These are phyloP conservation scores for Ornithoptera priamus DNA, from an alignment of 2,888 invertebrate species.

Conservation along the genomic window DNA sequence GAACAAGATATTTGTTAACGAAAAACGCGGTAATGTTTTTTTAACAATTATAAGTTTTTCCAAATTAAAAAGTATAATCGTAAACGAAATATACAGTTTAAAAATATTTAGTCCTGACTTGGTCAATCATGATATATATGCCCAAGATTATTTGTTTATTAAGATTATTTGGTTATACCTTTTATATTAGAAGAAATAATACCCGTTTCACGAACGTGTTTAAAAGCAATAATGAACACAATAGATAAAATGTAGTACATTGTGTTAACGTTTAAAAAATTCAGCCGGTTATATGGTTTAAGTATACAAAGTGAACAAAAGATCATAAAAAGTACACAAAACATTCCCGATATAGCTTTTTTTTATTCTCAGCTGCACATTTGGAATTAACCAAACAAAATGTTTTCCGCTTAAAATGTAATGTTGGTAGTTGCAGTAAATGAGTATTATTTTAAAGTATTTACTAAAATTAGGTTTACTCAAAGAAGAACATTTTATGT, in stretches of 20 bases:
- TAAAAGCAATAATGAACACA: slow-evolving; percentile 21
- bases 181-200: background rate
- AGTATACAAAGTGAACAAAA: slow-evolving; percentile 23
- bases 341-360: slow-evolving; percentile 1
- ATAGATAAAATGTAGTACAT: slow-evolving; percentile 15
- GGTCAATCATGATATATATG: too few relatives aligned
- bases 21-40: background rate
- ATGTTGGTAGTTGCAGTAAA: background rate
- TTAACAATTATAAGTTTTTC: too few relatives aligned
- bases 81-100: too few relatives aligned
- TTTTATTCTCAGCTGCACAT: slow-evolving; percentile 8
- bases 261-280: slow-evolving; percentile 20
- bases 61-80: too few relatives aligned
- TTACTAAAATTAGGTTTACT: slow-evolving; percentile 18
- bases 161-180: too few relatives aligned
- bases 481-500: slow-evolving; percentile 10
- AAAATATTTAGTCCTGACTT: too few relatives aligned
- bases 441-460: background rate
- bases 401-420: background rate
- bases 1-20: background rate
- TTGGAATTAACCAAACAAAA: background rate
- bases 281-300: background rate
- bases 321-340: slow-evolving; percentile 17
- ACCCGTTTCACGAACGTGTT: slow-evolving; percentile 5
- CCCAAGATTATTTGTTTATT: too few relatives aligned